phyloP scores from a whole-genome alignment of 2,888 invertebrate genomes.

The Chloromyia formosa region DNA sequence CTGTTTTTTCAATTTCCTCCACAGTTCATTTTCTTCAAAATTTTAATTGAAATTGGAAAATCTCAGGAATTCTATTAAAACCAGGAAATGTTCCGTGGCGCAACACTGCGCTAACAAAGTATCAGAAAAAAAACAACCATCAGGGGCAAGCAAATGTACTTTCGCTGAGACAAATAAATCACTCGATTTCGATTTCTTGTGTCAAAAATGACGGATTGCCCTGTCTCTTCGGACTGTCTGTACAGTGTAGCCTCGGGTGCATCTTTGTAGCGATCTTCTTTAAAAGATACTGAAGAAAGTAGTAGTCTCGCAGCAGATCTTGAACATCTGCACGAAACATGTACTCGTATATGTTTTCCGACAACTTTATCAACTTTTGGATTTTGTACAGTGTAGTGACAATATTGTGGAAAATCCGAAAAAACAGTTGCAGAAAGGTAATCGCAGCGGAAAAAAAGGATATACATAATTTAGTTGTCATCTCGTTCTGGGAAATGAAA shows the following conservation, averaged over 20 bases:
- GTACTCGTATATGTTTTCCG: not conserved
- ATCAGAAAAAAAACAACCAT: not conserved
- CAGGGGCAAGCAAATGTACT: constrained; percentile 21
- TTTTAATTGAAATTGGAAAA: constrained; percentile 17
- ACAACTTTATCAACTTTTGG: constrained; percentile 17
- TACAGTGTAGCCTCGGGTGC: not conserved
- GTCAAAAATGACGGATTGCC: constrained; percentile 47
- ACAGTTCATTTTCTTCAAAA: not conserved
- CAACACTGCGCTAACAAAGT: not conserved
- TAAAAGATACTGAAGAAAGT: constrained; percentile 26
- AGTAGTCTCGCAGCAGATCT: not conserved
- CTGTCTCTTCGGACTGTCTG: constrained; percentile 28
- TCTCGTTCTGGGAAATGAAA: constrained; percentile 30
- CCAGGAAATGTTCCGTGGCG: constrained; percentile 28
- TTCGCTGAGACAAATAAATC: constrained; percentile 46
- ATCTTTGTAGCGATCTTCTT: not conserved
- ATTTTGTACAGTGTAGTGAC: not conserved
- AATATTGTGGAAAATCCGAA: constrained; percentile 16
- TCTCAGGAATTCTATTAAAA: constrained; percentile 30
- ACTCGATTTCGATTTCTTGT: constrained; percentile 41
- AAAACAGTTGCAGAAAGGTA: constrained; percentile 25
- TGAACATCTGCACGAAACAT: constrained; percentile 14
- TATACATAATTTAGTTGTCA: not conserved
- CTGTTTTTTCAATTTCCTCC: not conserved
- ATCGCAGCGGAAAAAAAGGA: not conserved